phyloP scores from a whole-genome alignment of 2,113 vertebrate genomes.

The Nothoprocta perdicaria region DNA sequence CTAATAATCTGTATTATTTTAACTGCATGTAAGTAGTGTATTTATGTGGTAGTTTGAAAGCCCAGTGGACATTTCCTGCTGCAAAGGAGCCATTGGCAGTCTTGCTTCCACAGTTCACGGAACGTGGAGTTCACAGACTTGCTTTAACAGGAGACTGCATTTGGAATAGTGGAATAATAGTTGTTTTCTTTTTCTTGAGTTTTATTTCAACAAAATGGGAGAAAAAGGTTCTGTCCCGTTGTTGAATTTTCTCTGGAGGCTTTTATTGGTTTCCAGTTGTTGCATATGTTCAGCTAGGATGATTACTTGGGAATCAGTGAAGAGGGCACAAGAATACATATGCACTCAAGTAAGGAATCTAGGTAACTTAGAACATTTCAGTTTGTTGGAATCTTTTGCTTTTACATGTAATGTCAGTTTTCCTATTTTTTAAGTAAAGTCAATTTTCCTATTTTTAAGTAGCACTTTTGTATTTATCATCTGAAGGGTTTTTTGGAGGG shows the following conservation, averaged over 20 bases:
- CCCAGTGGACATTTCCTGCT: conserved; percentile 44
- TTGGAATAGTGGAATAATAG: background rate
- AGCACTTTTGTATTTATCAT: conserved; percentile 57
- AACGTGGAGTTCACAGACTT: background rate
- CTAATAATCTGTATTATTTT: background rate
- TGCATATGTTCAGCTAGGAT: background rate
- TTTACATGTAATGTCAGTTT: conserved; percentile 18
- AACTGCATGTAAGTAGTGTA: background rate
- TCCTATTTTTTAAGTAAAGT: conserved; percentile 41
- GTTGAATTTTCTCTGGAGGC: conserved; percentile 16
- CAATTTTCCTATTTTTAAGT: conserved; percentile 43
- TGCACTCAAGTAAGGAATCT: conserved; percentile 22
- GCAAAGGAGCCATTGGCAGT: conserved; percentile 53
- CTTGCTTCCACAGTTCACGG: background rate
- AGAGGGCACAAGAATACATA: background rate
- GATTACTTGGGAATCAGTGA: conserved; percentile 31
- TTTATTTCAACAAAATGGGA: background rate
- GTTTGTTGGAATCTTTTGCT: conserved; percentile 9
- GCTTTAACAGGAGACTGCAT: conserved; percentile 8
- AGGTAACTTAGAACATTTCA: conserved; percentile 52
- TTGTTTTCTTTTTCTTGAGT: background rate
- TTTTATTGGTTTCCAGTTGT: conserved; percentile 2
- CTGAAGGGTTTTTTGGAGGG: conserved; percentile 34
- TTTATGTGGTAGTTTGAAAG: conserved; percentile 20
- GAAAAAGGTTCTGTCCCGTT: background rate